phyloP scores from a whole-genome alignment of 2,797 vertebrate genomes.

The Hirundo rustica region DNA sequence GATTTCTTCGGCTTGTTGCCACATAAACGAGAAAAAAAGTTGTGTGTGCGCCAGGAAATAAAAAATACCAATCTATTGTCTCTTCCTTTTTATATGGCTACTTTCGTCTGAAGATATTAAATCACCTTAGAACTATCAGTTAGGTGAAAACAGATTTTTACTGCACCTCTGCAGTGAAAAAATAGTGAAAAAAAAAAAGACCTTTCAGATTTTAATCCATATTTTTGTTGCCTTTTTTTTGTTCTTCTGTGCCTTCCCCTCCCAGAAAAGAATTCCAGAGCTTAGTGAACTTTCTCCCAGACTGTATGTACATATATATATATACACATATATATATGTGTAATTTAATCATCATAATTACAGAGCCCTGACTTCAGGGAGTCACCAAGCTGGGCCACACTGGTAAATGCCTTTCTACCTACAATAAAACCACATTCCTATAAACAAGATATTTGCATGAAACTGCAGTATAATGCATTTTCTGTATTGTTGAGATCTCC shows the following conservation, averaged over 20 bases:
- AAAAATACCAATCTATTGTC: slow-evolving; percentile 24
- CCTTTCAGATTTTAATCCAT: background rate
- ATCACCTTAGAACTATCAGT: background rate
- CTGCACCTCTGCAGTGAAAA: background rate
- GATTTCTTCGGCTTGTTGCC: background rate
- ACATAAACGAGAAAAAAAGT: background rate
- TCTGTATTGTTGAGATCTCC: background rate
- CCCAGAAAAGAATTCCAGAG: background rate
- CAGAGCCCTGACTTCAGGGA: background rate
- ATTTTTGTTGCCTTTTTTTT: background rate
- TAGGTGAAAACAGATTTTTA: background rate
- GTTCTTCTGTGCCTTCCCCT: rapidly evolving
- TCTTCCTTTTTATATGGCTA: slow-evolving; percentile 16
- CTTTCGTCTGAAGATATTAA: background rate
- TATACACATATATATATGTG: rapidly evolving
- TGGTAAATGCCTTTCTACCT: background rate
- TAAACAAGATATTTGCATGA: background rate
- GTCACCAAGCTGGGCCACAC: background rate
- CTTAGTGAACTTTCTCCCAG: background rate
- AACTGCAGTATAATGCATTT: background rate
- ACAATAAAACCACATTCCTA: background rate
- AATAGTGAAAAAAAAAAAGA: background rate
- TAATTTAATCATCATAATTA: background rate
- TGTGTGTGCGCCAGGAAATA: background rate
- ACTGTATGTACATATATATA: rapidly evolving